Conservation (phyloP, 1,140 invertebrate genomes). For the Nilaparvata lugens region DNA sequence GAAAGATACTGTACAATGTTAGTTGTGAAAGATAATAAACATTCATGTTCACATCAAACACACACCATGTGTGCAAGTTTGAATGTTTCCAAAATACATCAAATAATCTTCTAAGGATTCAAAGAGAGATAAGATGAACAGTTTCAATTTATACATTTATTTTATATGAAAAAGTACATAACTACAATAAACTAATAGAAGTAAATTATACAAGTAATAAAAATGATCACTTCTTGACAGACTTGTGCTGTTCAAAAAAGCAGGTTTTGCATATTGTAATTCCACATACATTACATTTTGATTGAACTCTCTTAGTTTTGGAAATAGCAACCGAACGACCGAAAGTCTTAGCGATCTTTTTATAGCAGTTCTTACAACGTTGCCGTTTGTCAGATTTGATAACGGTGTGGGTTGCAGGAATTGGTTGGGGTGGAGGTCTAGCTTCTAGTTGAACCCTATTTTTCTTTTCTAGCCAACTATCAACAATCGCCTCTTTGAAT, state of each 20-base stretch:
- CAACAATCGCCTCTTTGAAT: background rate
- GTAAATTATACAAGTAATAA: no score
- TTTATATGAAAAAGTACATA: no score
- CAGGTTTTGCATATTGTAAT: background rate
- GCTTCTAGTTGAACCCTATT: background rate
- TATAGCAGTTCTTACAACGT: background rate
- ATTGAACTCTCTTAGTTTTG: background rate
- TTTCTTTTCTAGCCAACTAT: background rate
- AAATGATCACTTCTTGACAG: constrained; percentile 20
- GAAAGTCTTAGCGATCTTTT: background rate
- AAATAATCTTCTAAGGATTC: no score
- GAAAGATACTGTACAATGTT: no score
- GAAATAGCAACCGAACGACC: background rate
- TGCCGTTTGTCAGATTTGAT: background rate
- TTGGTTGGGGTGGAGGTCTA: background rate
- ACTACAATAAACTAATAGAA: no score
- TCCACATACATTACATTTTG: background rate
- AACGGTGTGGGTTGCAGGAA: background rate
- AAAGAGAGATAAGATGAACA: no score
- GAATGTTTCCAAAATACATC: no score
- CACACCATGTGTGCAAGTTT: no score
- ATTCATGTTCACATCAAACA: no score
- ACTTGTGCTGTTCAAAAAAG: constrained; percentile 1
- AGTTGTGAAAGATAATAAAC: no score
- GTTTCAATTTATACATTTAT: no score